Evolutionary conservation across 2,113 vertebrate genomes (phyloP).

Genomic region (Pseudopipra pipra): DNA sequence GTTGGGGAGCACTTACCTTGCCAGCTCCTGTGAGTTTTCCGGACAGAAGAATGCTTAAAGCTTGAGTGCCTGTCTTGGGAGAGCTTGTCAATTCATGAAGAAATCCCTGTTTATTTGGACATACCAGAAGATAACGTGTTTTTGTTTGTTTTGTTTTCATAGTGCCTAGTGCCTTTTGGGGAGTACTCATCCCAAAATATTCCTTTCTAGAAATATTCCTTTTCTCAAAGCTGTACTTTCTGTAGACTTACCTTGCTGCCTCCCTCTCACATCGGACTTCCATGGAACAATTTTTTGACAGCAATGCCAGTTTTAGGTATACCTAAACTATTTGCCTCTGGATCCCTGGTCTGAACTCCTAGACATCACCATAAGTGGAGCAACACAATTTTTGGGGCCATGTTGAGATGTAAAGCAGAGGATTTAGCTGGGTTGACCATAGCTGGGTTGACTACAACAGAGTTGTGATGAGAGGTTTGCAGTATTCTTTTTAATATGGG

Average conservation of each 20-base stretch:
- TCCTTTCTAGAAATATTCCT: background rate
- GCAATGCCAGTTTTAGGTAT: background rate
- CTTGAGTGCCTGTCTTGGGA: background rate
- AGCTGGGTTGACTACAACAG: background rate
- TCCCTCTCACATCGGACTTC: fast-evolving
- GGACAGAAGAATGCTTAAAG: background rate
- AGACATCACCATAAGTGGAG: background rate
- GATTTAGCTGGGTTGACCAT: background rate
- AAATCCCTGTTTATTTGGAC: background rate
- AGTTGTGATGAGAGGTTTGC: background rate
- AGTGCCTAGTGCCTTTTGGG: background rate
- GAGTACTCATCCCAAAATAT: background rate
- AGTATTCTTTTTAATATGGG: background rate
- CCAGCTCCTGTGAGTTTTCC: background rate
- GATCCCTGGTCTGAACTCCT: background rate
- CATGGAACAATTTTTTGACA: background rate
- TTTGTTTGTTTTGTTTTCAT: background rate
- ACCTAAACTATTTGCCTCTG: background rate
- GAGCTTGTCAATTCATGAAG: background rate
- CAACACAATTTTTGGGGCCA: background rate
- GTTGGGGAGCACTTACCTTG: background rate
- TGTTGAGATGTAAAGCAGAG: background rate
- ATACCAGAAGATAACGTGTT: background rate
- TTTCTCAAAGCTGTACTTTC: background rate
- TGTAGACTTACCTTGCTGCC: background rate